Evolutionary conservation across 2,888 invertebrate species (phyloP).

Genomic region (Fragum fragum): DNA sequence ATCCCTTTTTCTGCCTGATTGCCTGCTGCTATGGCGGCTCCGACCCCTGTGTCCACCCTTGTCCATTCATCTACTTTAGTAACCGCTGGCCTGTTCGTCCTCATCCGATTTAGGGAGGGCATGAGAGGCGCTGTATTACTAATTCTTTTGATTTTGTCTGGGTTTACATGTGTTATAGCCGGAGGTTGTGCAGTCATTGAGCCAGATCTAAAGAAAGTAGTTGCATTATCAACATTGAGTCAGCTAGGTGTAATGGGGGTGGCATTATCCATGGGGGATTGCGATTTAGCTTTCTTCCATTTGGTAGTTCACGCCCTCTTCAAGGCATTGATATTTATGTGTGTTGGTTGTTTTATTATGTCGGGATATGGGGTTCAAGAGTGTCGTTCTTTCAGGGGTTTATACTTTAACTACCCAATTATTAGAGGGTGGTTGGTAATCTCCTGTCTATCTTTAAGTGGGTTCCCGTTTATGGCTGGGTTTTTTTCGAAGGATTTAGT

Average conservation of each 20-base stretch:
- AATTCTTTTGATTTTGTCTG: constrained; percentile 88
- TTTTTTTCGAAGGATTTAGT: constrained; percentile 83
- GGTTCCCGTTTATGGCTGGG: constrained; percentile 79
- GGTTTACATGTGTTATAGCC: constrained; percentile 83
- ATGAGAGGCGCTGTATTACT: constrained; percentile 86
- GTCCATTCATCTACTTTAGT: constrained; percentile 94
- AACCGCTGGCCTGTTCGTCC: constrained; percentile 92
- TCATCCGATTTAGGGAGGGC: constrained; percentile 90
- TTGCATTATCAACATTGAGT: constrained; percentile 92
- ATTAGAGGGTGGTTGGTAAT: constrained; percentile 67
- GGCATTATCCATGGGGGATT: constrained; percentile 89
- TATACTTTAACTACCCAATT: constrained; percentile 73
- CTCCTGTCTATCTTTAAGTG: constrained; percentile 72
- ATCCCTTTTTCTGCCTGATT: constrained; percentile 93
- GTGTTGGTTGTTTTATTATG: constrained; percentile 91
- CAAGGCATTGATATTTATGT: constrained; percentile 92
- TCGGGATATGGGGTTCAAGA: constrained; percentile 90
- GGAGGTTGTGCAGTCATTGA: constrained; percentile 86
- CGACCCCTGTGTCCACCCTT: constrained; percentile 92
- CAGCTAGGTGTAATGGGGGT: constrained; percentile 92
- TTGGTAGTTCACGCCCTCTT: constrained; percentile 92
- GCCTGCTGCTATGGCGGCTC: constrained; percentile 92
- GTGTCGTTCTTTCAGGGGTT: constrained; percentile 88
- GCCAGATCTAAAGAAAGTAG: constrained; percentile 92
- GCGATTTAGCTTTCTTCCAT: constrained; percentile 91